Evolutionary conservation across 1,140 invertebrate genomes (phyloP), one percentile per base, ranked within the genome.

Genomic region (Bactericera cockerelli): DNA sequence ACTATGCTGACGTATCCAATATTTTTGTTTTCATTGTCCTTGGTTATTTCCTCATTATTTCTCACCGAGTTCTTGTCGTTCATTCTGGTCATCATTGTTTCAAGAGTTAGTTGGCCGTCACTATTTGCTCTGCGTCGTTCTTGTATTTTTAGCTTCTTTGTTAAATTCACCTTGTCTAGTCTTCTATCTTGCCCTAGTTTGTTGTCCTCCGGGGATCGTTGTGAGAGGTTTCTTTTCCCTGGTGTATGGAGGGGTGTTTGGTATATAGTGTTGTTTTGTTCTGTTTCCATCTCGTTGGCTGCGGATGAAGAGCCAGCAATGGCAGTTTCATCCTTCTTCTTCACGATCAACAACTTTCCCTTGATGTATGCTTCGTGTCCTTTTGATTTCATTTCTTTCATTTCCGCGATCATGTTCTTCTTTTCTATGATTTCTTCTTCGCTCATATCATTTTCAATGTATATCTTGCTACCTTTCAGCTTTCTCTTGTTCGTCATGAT

Each of bases 371-470:
- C 42, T 4, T 49, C 42, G 22, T 49, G 42, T 49, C 42, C 42
- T 22, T 49, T 49, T 19, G 42, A 49, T 49, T 49, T 49, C 22
- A 49, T 10, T n/a, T 49, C 42, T 22, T n/a, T 49, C 42, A 16
- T 49, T 49, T 49, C 42, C 19, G 42, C 42, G 6, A 49, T 49
- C 42, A 49, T 49, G n/a, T 22, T 49, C 42, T 22, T 22, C n/a
- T 49, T 49, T n/a, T 49, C 42, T 49, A 4, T 16, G 4, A 49
- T 49, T 49, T 49, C 42, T 49, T 49, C 42, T 49, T 49, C 42
- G 42, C 22, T 49, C 42, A 49, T 19, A 22, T 49, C 42, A 22
- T 49, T 49, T 49, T 49, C 42, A 49, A 49, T 49, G n/a, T 10
- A 49, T 49, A 49, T 49, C 19, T n/a, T 49, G n/a, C 8, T 49